Evolutionary conservation across 1,140 invertebrate species (phyloP), one percentile per base, ranked within the genome.

Genomic region (Drosophila trapezifrons): DNA sequence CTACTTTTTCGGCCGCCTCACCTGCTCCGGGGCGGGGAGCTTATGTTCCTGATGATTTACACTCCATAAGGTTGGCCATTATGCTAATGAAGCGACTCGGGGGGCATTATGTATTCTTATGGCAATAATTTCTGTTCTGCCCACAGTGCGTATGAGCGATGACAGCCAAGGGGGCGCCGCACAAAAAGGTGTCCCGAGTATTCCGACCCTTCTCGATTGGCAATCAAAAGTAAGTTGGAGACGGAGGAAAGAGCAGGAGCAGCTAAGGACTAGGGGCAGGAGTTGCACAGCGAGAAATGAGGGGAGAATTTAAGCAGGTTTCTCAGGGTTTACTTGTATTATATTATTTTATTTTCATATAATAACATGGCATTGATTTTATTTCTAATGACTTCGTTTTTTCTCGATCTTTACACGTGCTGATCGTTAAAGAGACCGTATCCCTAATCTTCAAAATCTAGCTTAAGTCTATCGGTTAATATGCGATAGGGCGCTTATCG

Each of bases 11-110:
- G 35, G 47, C 38, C 15, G 17, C 9, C 27, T 29, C 13, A 62
- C 43, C 56, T 60, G 56, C 12, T 10, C 18, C 20, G 27, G n/a
- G n/a, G n/a, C n/a, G n/a, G n/a, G n/a, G 13, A 35, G 51, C 69
- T 72, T 71, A 55, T 64, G 69, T 65, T 65, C 57, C 20, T 10
- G 43, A 65, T 76, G 71, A 57, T 75, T 75, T 57, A 76, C 72
- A 76, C 71, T 60, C 59, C 71, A 72, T 74, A 52, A 72, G 70
- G 52, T 49, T 54, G 55, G 46, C 57, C 67, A 75, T 76, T 76
- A 76, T 75, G 70, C 49, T 76, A 75, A 76, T 76, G 59, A 63
- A 65, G 69, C 71, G 49, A 9, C 67, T 17, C n/a, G 18, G 37
- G 40, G 2, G 52, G 32, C 49, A 57, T 58, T 69, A 43, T 32